Evolutionary conservation across 2,113 vertebrate genomes (phyloP).

Genomic region (Cottus gobio): DNA sequence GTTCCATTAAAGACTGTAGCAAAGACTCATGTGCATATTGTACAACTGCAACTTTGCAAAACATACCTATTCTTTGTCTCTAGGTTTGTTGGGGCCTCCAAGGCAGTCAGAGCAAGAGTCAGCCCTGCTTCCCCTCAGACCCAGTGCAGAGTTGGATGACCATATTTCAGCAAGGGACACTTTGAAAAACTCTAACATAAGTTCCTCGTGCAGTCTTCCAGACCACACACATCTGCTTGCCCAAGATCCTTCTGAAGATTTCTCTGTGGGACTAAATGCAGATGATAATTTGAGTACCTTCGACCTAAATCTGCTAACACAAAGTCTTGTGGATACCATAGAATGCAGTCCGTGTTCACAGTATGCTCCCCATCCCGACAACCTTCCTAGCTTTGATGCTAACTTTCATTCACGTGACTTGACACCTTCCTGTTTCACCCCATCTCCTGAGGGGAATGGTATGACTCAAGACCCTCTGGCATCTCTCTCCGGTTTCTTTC

Average conservation of each 20-base stretch:
- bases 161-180: conserved; percentile 7
- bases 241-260: conserved; percentile 38
- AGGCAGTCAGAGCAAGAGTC: conserved; percentile 71
- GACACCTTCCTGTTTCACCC: not conserved
- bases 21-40: not conserved
- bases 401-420: not conserved
- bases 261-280: conserved; percentile 7
- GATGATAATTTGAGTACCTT: not conserved
- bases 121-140: conserved; percentile 83
- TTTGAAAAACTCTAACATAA: not conserved
- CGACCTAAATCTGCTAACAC: conserved; percentile 30
- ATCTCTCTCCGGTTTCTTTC: conserved; percentile 16
- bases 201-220: conserved; percentile 14
- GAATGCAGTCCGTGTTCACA: not conserved
- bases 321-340: not conserved
- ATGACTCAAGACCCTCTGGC: conserved; percentile 4
- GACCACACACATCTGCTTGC: conserved; percentile 39
- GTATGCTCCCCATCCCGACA: not conserved
- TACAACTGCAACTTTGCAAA: not conserved
- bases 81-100: conserved; percentile 74
- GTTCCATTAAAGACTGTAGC: not conserved
- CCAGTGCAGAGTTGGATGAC: conserved; percentile 75
- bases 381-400: not conserved
- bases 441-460: not conserved
- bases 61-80: conserved; percentile 58